These are phyloP conservation scores for Beris chalybata DNA, from an alignment of 2,888 invertebrate genomes.

Conservation along the genomic window DNA sequence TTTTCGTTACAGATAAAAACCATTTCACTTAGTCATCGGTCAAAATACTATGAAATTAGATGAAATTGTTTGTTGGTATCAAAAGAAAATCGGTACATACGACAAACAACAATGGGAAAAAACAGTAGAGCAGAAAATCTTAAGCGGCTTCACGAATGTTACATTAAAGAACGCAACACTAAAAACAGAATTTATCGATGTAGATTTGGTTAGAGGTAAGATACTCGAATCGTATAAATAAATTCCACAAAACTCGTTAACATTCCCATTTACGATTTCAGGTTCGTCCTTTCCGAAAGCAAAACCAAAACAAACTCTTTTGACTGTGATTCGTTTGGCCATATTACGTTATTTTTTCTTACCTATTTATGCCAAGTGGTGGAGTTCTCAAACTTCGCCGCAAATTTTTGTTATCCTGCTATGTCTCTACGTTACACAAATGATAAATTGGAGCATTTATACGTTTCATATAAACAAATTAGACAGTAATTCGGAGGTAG, in stretches of 20 bases:
- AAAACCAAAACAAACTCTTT: constrained; percentile 89
- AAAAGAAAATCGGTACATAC: constrained; percentile 94
- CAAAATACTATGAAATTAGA: constrained; percentile 56
- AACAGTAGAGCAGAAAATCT: constrained; percentile 87
- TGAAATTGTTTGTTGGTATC: constrained; percentile 65
- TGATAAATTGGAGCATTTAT: constrained; percentile 56
- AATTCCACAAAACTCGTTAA: not conserved
- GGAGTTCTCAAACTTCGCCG: constrained; percentile 84
- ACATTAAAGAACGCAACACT: constrained; percentile 77
- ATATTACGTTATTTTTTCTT: constrained; percentile 79
- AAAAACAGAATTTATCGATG: constrained; percentile 92
- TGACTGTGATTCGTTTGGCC: constrained; percentile 82
- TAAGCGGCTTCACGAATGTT: constrained; percentile 80
- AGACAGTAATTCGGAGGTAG: constrained; percentile 41
- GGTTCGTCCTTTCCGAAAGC: constrained; percentile 96
- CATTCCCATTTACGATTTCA: constrained; percentile 48
- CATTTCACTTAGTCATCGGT: constrained; percentile 8
- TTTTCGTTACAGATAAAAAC: constrained; percentile 24
- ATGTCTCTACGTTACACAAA: constrained; percentile 76
- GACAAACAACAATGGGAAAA: constrained; percentile 98
- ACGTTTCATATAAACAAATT: constrained; percentile 51
- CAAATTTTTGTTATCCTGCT: constrained; percentile 74
- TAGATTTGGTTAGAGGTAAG: constrained; percentile 90
- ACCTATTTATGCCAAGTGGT: constrained; percentile 86
- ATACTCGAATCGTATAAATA: not conserved